Conservation (phyloP, 2,888 invertebrate genomes). For the Disparrhopalites patrizii region DNA sequence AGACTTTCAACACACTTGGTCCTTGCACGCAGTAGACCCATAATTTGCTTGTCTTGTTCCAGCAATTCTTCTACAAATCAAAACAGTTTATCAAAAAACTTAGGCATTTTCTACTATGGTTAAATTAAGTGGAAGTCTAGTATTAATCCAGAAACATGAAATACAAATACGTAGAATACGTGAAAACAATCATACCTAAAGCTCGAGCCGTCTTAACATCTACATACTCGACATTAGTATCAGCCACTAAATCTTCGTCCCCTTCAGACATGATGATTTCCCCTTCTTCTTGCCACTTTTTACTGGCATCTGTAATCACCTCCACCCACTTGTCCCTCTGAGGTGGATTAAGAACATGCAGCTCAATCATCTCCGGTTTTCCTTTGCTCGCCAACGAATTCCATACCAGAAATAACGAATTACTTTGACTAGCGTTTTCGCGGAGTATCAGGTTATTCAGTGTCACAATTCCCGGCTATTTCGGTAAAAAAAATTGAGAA, state of each 20-base stretch:
- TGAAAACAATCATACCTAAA: conserved; percentile 30
- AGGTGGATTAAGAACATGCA: conserved; percentile 79
- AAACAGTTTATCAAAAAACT: neutral
- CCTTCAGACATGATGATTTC: conserved; percentile 45
- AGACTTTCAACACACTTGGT: conserved; percentile 43
- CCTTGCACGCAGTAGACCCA: conserved; percentile 37
- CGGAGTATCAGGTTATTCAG: conserved; percentile 85
- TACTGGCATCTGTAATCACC: conserved; percentile 57
- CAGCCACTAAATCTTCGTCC: conserved; percentile 39
- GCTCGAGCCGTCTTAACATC: conserved; percentile 44
- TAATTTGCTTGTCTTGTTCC: conserved; percentile 46
- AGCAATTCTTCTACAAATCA: conserved; percentile 43
- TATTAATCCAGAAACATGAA: neutral
- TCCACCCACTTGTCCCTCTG: conserved; percentile 88
- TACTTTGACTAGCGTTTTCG: conserved; percentile 83
- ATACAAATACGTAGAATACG: neutral
- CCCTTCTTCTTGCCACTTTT: conserved; percentile 42
- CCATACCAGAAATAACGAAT: conserved; percentile 79
- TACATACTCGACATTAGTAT: conserved; percentile 40
- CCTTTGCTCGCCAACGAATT: conserved; percentile 68
- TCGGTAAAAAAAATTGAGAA: conserved; percentile 46
- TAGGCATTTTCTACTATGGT: neutral
- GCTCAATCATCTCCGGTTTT: conserved; percentile 94
- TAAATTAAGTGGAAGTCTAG: neutral
- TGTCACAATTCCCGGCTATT: conserved; percentile 84